phyloP scores from a whole-genome alignment of 2,113 vertebrate genomes.

The Caloenas nicobarica region DNA sequence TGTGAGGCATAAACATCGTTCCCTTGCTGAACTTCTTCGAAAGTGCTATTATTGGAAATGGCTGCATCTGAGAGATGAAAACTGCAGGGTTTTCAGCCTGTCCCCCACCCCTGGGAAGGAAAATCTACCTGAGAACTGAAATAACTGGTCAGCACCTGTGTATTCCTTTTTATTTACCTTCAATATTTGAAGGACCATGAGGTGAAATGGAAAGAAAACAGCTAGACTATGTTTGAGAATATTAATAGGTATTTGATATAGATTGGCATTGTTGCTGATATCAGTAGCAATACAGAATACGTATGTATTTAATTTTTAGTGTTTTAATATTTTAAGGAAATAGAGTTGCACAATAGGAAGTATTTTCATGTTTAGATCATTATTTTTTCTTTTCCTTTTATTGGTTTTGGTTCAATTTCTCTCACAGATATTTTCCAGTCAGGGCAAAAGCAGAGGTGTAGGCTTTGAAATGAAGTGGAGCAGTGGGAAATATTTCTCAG shows the following conservation, averaged over 20 bases:
- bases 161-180: not conserved
- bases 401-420: not conserved
- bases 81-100: not conserved
- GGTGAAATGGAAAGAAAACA: not conserved
- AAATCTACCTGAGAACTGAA: not conserved
- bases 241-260: not conserved
- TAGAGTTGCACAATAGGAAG: not conserved
- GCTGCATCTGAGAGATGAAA: not conserved
- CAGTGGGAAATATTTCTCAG: not conserved
- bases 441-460: not conserved
- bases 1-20: not conserved
- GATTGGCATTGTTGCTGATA: not conserved
- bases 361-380: not conserved
- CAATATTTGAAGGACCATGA: not conserved
- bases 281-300: not conserved
- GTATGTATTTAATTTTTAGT: not conserved
- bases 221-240: not conserved
- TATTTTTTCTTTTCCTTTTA: not conserved
- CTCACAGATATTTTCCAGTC: not conserved
- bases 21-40: not conserved
- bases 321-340: not conserved
- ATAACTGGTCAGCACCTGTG: not conserved
- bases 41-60: not conserved
- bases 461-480: not conserved
- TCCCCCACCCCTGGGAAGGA: accelerated